A percentile compares a stretch with the other conserved stretches of the same genome.
phyloP scores from a whole-genome alignment of 2,888 invertebrate genomes.

The Ceriagrion tenellum region DNA sequence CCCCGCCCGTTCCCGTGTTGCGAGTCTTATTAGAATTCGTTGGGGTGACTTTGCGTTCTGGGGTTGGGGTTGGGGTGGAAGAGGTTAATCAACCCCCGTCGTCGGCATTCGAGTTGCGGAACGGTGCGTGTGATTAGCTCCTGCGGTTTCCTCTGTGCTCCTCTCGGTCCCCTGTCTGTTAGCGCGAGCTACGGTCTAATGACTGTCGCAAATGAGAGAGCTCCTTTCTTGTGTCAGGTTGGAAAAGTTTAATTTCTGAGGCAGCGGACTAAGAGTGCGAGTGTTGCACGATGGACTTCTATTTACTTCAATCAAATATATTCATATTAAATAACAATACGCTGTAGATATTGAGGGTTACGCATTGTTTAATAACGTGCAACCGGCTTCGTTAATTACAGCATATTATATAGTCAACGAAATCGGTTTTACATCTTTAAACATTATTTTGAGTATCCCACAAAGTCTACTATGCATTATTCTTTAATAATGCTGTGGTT shows the following conservation, averaged over 20 bases:
- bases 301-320: no score
- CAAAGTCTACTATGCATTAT: neutral
- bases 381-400: no score
- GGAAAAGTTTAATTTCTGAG: neutral
- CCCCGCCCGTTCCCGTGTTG: neutral
- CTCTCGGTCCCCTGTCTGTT: neutral
- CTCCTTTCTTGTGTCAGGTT: neutral
- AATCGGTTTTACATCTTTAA: no score
- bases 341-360: no score
- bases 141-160: neutral
- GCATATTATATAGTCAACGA: no score
- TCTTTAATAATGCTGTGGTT: no score
- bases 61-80: neutral
- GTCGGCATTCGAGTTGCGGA: neutral
- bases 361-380: no score
- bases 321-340: no score
- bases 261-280: neutral
- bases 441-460: neutral
- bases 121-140: neutral
- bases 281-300: neutral
- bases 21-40: neutral
- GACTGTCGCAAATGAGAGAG: neutral
- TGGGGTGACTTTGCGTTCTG: neutral
- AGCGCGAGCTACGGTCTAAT: neutral
- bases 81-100: neutral